phyloP scores from a whole-genome alignment of 2,888 invertebrate genomes.

The Lycocerus yunnanus region DNA sequence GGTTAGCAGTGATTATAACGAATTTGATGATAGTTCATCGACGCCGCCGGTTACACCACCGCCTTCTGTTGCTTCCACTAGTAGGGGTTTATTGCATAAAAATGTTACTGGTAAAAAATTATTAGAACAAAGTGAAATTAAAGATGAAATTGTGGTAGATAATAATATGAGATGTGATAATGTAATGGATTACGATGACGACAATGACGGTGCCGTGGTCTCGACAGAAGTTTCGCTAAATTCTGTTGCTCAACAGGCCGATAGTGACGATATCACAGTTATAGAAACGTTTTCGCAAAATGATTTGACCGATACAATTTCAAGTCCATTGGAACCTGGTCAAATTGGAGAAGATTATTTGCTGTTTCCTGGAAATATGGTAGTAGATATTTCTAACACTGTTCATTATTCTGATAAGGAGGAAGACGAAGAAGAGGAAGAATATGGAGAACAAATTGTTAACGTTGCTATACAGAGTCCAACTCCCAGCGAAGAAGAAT shows the following conservation, averaged over 20 bases:
- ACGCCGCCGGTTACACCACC: slow-evolving; percentile 62
- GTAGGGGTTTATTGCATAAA: slow-evolving; percentile 40
- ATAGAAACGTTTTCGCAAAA: slow-evolving; percentile 61
- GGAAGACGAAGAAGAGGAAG: slow-evolving; percentile 47
- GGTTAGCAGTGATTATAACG: slow-evolving; percentile 64
- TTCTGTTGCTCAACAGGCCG: slow-evolving; percentile 63
- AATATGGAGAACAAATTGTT: slow-evolving; percentile 44
- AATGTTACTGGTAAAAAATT: slow-evolving; percentile 40
- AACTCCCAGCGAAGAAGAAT: slow-evolving; percentile 54
- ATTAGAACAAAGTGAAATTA: slow-evolving; percentile 37
- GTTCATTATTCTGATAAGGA: slow-evolving; percentile 61
- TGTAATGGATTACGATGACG: slow-evolving; percentile 64
- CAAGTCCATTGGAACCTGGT: slow-evolving; percentile 64
- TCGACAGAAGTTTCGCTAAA: slow-evolving; percentile 64
- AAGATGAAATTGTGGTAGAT: slow-evolving; percentile 45
- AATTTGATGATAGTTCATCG: slow-evolving; percentile 63
- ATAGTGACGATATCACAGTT: slow-evolving; percentile 63
- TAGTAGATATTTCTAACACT: slow-evolving; percentile 62
- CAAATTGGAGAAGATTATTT: slow-evolving; percentile 66
- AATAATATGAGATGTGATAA: slow-evolving; percentile 58
- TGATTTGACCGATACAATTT: slow-evolving; percentile 62
- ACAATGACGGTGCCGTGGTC: slow-evolving; percentile 62
- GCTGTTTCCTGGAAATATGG: slow-evolving; percentile 65
- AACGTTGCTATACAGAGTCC: slow-evolving; percentile 53
- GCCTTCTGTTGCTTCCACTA: slow-evolving; percentile 42